These are phyloP conservation scores for Ephestia elutella DNA, from an alignment of 1,140 invertebrate species.

Conservation along the genomic window DNA sequence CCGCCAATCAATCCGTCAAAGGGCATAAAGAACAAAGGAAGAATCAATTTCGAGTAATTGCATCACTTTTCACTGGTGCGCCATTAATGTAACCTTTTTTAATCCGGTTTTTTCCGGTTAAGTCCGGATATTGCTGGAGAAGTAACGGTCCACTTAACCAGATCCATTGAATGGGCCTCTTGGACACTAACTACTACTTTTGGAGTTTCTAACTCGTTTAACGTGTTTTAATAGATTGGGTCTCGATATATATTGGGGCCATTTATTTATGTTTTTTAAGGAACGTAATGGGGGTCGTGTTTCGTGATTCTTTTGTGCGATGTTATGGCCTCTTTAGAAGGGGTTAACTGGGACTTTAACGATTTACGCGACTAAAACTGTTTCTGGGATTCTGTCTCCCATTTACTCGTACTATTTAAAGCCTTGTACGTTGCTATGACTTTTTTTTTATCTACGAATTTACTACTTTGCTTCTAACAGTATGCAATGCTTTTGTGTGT, in stretches of 20 bases:
- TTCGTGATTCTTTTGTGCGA: slow-evolving; percentile 16
- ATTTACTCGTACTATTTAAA: slow-evolving; percentile 2
- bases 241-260: slow-evolving; percentile 24
- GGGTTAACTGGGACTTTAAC: background rate
- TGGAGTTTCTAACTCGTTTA: slow-evolving; percentile 37
- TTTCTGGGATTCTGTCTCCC: background rate
- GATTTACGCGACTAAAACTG: background rate
- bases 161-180: slow-evolving; percentile 54
- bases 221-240: slow-evolving; percentile 37
- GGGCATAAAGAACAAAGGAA: slow-evolving; percentile 42
- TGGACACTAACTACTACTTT: slow-evolving; percentile 56
- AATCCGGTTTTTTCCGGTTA: slow-evolving; percentile 54
- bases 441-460: background rate
- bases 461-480: too few species aligned
- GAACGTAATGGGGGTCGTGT: slow-evolving; percentile 7
- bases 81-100: slow-evolving; percentile 60
- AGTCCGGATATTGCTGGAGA: slow-evolving; percentile 53
- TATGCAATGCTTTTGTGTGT: too few species aligned
- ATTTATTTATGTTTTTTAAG: slow-evolving; percentile 27
- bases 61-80: slow-evolving; percentile 55
- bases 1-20: slow-evolving; percentile 25
- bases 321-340: slow-evolving; percentile 4
- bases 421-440: slow-evolving; percentile 10
- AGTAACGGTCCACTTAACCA: slow-evolving; percentile 59
- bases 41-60: slow-evolving; percentile 57